Conservation (phyloP, 1,140 invertebrate species). For the Anastrepha obliqua region DNA sequence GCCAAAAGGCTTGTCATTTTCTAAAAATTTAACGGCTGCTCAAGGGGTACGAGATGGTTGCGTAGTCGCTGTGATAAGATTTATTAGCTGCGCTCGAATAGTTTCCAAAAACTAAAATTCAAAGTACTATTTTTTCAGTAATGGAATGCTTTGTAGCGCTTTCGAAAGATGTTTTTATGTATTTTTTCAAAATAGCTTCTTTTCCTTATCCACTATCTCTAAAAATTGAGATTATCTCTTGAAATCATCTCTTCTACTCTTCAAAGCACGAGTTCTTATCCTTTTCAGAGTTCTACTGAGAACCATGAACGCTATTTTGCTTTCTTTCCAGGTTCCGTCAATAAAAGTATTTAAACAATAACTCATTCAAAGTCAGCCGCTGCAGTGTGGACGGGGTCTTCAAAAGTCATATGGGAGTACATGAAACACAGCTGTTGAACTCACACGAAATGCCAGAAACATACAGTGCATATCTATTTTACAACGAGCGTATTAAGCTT, state of each 20-base stretch:
- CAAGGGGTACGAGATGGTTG: neutral
- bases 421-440: neutral
- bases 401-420: neutral
- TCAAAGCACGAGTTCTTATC: too few relatives aligned
- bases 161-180: too few relatives aligned
- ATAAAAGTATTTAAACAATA: neutral
- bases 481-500: neutral
- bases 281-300: too few relatives aligned
- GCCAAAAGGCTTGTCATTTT: neutral
- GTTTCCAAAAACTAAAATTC: neutral
- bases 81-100: neutral
- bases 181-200: too few relatives aligned
- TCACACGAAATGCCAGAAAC: neutral
- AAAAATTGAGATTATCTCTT: too few relatives aligned
- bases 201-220: too few relatives aligned
- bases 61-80: neutral
- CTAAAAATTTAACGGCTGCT: conserved; percentile 15
- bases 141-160: too few relatives aligned
- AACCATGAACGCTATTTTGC: too few relatives aligned
- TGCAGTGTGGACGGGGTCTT: neutral
- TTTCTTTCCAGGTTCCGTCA: too few relatives aligned
- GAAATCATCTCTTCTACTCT: too few relatives aligned
- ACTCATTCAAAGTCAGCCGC: neutral
- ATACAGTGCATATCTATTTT: neutral
- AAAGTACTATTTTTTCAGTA: too few relatives aligned